Evolutionary conservation across 2,113 vertebrate species (phyloP), one percentile per base, ranked within the genome.

Genomic region (Thunnus thynnus): DNA sequence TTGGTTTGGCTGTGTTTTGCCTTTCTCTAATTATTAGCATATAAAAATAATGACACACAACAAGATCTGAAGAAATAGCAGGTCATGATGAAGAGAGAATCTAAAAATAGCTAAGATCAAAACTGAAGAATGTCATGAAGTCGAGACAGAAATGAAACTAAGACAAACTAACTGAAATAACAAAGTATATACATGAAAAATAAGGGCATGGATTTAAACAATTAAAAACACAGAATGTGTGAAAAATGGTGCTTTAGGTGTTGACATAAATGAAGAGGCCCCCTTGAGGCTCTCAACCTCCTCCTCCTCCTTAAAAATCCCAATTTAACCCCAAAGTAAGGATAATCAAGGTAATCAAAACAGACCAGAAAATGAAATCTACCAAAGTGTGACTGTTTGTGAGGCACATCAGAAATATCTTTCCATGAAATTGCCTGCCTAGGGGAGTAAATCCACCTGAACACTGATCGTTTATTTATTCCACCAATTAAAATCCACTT

Each of bases 401-500:
- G 61, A 79, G 65, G 58, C 60, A 69, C 41, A 52, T 82, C 63
- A 66, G 46, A 72, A 82, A 84, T 61, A 85, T 80, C 74, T 78
- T 47, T 52, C 64, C 62, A 78, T 88, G 73, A 90, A 89, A 92
- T 79, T 68, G 64, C 3, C 25, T 41, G 74, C 85, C 83, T 48
- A 0, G 6, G 66, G 76, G 64, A 75, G 72, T 20, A 18, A 77
- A 75, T 86, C 57, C 71, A 79, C 76, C 71, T 83, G 63, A 82
- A 84, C 71, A 16, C 60, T 56, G 18, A 82, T 86, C 57, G 76
- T 73, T 82, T 76, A 83, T 90, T 88, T 77, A 85, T 80, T 80
- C 51, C 65, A 27, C 55, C 76, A 88, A 89, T 85, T 90, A 88
- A 88, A 89, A 85, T 70, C 78, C 80, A 83, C 77, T 85, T 85